These are phyloP conservation scores for Leptura quadrifasciata DNA, from an alignment of 2,888 invertebrate species.

Conservation along the genomic window DNA sequence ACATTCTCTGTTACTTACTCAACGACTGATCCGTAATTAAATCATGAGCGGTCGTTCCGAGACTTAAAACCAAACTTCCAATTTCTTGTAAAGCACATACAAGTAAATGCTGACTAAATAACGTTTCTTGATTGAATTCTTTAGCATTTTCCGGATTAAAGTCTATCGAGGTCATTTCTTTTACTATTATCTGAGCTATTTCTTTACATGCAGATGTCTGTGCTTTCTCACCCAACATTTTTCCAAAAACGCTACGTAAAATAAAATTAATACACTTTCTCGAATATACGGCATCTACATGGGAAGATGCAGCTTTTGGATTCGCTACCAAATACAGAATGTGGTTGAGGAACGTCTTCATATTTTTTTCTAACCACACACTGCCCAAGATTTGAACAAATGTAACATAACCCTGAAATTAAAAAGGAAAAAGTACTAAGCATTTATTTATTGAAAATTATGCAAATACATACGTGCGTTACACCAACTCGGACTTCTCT, in stretches of 20 bases:
- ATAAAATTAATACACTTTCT: constrained; percentile 98
- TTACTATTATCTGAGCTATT: constrained; percentile 91
- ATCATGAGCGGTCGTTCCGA: constrained; percentile 96
- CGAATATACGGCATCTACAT: constrained; percentile 98
- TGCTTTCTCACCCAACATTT: constrained; percentile 97
- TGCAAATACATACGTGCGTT: constrained; percentile 84
- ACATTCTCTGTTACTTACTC: constrained; percentile 74
- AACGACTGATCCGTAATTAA: constrained; percentile 91
- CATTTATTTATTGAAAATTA: too few species aligned
- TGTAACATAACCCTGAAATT: constrained; percentile 91
- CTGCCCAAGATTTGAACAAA: constrained; percentile 96
- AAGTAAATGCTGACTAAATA: constrained; percentile 92
- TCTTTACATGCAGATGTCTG: constrained; percentile 97
- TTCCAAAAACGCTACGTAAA: constrained; percentile 91
- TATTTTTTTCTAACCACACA: constrained; percentile 95
- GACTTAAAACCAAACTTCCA: constrained; percentile 89
- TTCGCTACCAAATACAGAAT: constrained; percentile 95
- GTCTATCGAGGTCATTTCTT: constrained; percentile 96
- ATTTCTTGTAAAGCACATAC: constrained; percentile 97
- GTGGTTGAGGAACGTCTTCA: constrained; percentile 90
- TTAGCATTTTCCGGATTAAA: constrained; percentile 95
- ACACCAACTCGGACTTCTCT: constrained; percentile 98
- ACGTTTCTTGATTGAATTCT: constrained; percentile 91
- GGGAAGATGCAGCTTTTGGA: constrained; percentile 95
- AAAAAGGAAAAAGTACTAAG: constrained; percentile 41